Conservation (phyloP, 2,113 vertebrate species). For the Meles meles region DNA sequence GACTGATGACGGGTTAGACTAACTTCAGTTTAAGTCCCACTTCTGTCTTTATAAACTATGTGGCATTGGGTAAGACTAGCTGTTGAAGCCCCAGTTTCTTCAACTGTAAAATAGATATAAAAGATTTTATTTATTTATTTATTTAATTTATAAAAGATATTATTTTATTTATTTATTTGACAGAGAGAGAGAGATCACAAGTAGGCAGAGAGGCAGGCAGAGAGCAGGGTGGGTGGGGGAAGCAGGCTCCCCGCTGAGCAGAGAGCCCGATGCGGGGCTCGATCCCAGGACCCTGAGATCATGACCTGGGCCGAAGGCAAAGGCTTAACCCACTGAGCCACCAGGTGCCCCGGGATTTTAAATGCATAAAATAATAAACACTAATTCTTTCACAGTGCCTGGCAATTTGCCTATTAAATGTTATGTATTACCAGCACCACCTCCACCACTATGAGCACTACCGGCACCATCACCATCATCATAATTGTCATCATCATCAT, state of each 20-base stretch:
- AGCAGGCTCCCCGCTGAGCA: too few species aligned
- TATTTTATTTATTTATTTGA: too few species aligned
- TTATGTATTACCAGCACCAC: not conserved
- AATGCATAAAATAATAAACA: not conserved
- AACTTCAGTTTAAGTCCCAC: not conserved
- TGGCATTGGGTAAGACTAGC: not conserved
- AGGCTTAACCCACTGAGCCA: too few species aligned
- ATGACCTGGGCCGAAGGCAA: too few species aligned
- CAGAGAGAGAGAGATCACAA: too few species aligned
- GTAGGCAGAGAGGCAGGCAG: too few species aligned
- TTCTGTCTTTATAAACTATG: not conserved
- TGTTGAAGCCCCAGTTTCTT: not conserved
- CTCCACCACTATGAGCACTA: not conserved
- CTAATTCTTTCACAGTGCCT: not conserved
- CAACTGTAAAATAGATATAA: not conserved
- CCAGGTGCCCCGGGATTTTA: not conserved
- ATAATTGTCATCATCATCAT: not conserved
- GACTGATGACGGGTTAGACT: not conserved
- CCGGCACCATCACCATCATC: not conserved
- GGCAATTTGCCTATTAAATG: not conserved
- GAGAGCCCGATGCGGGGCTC: too few species aligned
- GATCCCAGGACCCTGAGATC: too few species aligned
- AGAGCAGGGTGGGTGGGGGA: too few species aligned
- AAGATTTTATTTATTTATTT: too few species aligned
- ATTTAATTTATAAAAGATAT: too few species aligned